Base-by-base conservation (phyloP, 2,888 invertebrate species). In the Chamaedrilus cognettii region DNA sequence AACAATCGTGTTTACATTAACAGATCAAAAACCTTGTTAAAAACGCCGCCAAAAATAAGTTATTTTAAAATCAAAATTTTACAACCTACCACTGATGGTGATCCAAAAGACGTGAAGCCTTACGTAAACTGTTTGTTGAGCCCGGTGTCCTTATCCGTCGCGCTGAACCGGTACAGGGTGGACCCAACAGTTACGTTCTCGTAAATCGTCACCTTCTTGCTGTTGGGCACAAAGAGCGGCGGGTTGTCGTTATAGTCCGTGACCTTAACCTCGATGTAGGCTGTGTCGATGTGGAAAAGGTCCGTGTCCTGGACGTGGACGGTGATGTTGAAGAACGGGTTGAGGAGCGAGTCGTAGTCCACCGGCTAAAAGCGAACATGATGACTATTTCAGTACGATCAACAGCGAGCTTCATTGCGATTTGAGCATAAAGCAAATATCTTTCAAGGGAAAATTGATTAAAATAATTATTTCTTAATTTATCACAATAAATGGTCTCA, bases 241-340 rank as follows among this genome's bases (percentile, higher is more conserved):
- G 96, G 94, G 87, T 99, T 98, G 89, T 99, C 99, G 90, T 99
- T 99, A 88, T 96, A 96, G 87, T 99, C 98, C 78, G 95, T 95
- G 83, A 98, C 96, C 80, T 94, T 95, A 86, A 97, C 96, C 78
- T 96, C 95, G 77, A 96, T 94, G 82, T 96, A 95, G 58, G 95
- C 93, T 72, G 91, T 89, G 79, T 96, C 94, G 82, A 94, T 68
- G 67, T 82, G 80, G 7, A 66, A 66, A 0, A 77, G 74, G 62
- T 80, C 73, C 15, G 74, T 74, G 71, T 82, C 82, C 56, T 76
- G 70, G 0, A 81, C 82, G 19, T 72, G 74, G 23, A 82, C 78
- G 0, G 80, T 80, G 72, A 82, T 68, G 71, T 82, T 81, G 73
- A 82, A 82, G 63, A 76, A 73, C 23, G 78, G 74, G 60, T 76